These are phyloP conservation scores for Brenthis hecate DNA, from an alignment of 2,888 invertebrate genomes.

Conservation along the genomic window DNA sequence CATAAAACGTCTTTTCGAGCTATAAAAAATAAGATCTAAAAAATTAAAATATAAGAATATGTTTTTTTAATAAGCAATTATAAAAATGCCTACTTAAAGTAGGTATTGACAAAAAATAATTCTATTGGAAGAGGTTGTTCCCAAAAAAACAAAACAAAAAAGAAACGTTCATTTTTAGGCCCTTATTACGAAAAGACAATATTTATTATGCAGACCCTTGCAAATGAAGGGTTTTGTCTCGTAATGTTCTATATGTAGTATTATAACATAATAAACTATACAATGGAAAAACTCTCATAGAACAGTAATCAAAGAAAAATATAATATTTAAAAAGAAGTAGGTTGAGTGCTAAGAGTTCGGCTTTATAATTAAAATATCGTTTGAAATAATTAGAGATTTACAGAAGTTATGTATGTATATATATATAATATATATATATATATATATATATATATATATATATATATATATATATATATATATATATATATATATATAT, in stretches of 20 bases:
- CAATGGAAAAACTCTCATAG: slow-evolving; percentile 21
- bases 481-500: too few relatives aligned
- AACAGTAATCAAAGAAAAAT: slow-evolving; percentile 32
- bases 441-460: too few relatives aligned
- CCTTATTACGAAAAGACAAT: slow-evolving; percentile 6
- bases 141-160: not conserved
- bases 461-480: too few relatives aligned
- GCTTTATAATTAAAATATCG: not conserved
- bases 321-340: slow-evolving; percentile 31
- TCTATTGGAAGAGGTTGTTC: too few relatives aligned
- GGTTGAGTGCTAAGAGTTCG: slow-evolving; percentile 10
- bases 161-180: not conserved
- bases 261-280: slow-evolving; percentile 12
- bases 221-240: slow-evolving; percentile 6
- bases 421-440: too few relatives aligned
- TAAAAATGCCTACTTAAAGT: too few relatives aligned
- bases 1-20: too few relatives aligned
- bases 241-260: not conserved
- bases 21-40: too few relatives aligned
- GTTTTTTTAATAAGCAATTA: too few relatives aligned
- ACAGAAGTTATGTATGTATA: too few relatives aligned
- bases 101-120: too few relatives aligned
- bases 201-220: not conserved
- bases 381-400: not conserved
- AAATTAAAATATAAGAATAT: too few relatives aligned